Base-by-base conservation (phyloP, 2,888 invertebrate genomes). In the Tubulanus polymorphus region DNA sequence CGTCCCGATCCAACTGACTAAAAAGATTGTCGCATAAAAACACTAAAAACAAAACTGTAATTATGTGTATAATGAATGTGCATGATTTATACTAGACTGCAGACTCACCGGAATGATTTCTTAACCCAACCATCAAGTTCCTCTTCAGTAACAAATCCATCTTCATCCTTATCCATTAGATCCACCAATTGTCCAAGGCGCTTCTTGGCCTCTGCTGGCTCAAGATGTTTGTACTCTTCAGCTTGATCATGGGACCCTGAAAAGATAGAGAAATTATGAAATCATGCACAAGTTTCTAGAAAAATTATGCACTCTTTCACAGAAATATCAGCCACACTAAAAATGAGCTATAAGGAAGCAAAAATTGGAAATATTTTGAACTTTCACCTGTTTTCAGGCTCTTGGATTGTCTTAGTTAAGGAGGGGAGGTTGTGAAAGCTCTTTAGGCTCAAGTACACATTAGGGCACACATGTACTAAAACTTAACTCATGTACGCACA, bases 101-200 rank as follows among this genome's bases (percentile, higher is more conserved):
- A n/a, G n/a, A 56, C 53, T 60, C 61, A 72, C 72, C 57, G 65
- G 81, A 96, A 95, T 18, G 95, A 94, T 67, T 89, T 85, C 63
- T 93, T 80, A 70, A 99, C 93, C 96, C 96, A 97, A 2, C 88
- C 85, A 75, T 88, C 89, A 10, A 99, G 82, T 79, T 97, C 96
- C 53, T 84, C 82, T 57, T 87, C 84, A 77, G 89, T 89, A 58
- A 97, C 87, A 63, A 81, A 82, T 59, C 86, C 81, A 79, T 97
- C 92, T 26, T 84, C 83, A 75, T 94, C 88, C 51, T 86, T 79
- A 81, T 97, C 97, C 91, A 97, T 95, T 78, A 89, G 88, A 12
- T 83, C 83, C 28, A 94, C 83, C 51, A 97, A 81, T 60, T 88
- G 82, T 8, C 81, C 82, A 50, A 96, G 82, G 62, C 93, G 83